A percentile compares a stretch with the other conserved stretches of the same genome.
phyloP scores from a whole-genome alignment of 2,888 invertebrate genomes.

The Phortica magna region DNA sequence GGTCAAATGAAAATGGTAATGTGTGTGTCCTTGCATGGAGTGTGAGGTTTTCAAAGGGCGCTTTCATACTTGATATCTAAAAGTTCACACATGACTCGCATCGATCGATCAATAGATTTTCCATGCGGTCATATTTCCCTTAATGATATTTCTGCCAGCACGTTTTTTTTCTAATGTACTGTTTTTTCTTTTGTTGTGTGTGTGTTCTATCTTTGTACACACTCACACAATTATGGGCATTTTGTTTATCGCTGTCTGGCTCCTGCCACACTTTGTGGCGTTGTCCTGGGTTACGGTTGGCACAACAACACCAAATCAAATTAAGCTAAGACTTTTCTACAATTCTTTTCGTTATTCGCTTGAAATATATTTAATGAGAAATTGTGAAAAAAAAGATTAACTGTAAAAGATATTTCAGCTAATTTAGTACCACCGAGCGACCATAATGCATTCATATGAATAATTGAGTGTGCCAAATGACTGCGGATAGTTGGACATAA shows the following conservation, averaged over 20 bases:
- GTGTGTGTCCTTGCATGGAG: not conserved
- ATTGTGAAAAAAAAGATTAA: not conserved
- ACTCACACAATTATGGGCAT: not conserved
- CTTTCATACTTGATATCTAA: not conserved
- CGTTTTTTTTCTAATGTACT: not conserved
- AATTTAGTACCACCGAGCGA: too few relatives aligned
- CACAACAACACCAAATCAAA: constrained; percentile 49
- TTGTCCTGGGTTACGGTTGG: constrained; percentile 64
- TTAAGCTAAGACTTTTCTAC: not conserved
- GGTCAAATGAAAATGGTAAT: too few relatives aligned
- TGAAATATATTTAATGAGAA: not conserved
- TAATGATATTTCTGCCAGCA: not conserved
- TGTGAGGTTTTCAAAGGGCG: not conserved
- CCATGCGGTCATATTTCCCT: not conserved
- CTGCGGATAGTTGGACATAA: too few relatives aligned
- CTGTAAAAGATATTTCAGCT: not conserved
- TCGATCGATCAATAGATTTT: not conserved
- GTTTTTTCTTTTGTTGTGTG: constrained; percentile 13
- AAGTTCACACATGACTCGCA: not conserved
- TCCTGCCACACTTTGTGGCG: constrained; percentile 28
- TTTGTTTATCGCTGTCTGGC: constrained; percentile 37
- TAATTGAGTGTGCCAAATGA: too few relatives aligned
- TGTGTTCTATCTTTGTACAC: constrained; percentile 30
- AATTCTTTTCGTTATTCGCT: not conserved
- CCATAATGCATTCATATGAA: too few relatives aligned